A percentile compares a stretch with the other conserved stretches of the same genome.
phyloP scores from a whole-genome alignment of 2,797 vertebrate genomes.

The Pogonophryne albipinna region DNA sequence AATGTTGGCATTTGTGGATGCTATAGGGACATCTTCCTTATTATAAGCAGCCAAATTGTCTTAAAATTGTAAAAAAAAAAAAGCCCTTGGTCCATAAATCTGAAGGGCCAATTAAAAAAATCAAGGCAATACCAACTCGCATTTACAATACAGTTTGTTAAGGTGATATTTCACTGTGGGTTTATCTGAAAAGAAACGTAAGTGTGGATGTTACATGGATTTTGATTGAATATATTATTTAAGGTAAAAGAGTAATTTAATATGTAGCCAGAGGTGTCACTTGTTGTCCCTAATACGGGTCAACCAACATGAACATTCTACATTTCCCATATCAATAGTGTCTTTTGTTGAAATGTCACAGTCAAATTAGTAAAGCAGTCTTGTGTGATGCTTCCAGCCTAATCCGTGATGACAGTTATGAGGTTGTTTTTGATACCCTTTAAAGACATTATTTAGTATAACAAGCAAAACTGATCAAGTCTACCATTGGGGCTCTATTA shows the following conservation, averaged over 20 bases:
- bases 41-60: neutral
- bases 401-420: neutral
- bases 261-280: too few relatives aligned
- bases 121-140: neutral
- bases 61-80: neutral
- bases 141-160: neutral
- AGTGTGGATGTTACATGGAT: neutral
- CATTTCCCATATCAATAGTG: neutral
- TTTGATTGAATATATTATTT: neutral
- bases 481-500: neutral
- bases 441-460: neutral
- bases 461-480: neutral
- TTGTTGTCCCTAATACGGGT: neutral
- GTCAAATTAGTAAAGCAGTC: neutral
- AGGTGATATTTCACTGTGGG: too few relatives aligned
- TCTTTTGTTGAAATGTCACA: neutral
- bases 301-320: neutral
- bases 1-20: neutral
- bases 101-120: neutral
- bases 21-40: neutral
- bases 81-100: neutral
- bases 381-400: neutral
- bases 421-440: neutral
- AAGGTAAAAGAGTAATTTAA: neutral
- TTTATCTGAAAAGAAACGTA: neutral